These are phyloP conservation scores for Ivindomyrus marchei DNA, from an alignment of 2,113 vertebrate genomes.

Conservation along the genomic window DNA sequence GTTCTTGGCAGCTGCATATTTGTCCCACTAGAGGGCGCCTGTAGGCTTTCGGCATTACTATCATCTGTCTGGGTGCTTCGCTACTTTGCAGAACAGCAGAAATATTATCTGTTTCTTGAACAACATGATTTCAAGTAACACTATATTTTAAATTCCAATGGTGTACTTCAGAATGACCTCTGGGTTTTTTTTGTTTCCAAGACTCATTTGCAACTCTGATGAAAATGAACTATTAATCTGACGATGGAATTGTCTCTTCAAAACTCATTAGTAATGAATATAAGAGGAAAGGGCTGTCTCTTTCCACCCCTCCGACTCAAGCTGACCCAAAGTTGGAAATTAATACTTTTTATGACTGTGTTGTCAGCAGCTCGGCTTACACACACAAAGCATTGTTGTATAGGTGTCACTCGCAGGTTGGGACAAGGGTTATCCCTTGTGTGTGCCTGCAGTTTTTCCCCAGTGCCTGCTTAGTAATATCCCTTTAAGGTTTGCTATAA, in stretches of 20 bases:
- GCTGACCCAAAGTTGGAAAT: background rate
- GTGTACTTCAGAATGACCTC: background rate
- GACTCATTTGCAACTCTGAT: background rate
- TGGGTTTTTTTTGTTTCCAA: background rate
- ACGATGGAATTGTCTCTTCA: background rate
- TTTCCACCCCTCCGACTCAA: background rate
- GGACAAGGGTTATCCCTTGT: background rate
- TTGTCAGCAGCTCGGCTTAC: background rate
- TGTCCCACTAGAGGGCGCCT: background rate
- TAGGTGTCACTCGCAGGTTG: background rate
- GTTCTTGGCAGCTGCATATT: background rate
- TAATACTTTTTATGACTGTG: background rate
- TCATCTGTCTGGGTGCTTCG: background rate
- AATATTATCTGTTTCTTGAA: background rate
- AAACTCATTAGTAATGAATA: background rate
- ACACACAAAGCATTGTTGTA: background rate
- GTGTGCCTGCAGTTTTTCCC: too few relatives aligned
- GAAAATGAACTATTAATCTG: background rate
- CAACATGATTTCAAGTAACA: background rate
- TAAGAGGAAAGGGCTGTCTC: background rate
- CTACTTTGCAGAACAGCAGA: background rate
- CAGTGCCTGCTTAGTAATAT: background rate
- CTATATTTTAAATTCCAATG: background rate
- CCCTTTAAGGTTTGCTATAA: background rate
- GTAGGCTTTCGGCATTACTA: background rate